Evolutionary conservation across 2,888 invertebrate species (phyloP).

Genomic region (Lasioglossum calceatum): DNA sequence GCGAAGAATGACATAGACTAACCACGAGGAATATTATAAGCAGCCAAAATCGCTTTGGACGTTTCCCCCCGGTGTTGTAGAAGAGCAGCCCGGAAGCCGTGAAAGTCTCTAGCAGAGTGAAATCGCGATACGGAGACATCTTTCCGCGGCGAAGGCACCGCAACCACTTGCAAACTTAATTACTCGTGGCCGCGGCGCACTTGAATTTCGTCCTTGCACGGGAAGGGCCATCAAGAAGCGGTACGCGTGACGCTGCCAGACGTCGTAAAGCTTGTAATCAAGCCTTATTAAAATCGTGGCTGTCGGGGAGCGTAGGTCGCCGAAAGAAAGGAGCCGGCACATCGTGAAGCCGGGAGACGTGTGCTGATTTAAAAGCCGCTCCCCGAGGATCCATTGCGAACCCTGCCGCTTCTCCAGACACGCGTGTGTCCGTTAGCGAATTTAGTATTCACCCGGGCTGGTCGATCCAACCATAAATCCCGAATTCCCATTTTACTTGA

Average conservation of each 20-base stretch:
- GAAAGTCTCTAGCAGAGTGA: background rate
- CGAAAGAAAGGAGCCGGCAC: conserved; percentile 39
- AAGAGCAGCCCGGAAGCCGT: background rate
- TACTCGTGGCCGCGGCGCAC: conserved; percentile 56
- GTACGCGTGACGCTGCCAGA: conserved; percentile 40
- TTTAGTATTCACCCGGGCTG: conserved; percentile 61
- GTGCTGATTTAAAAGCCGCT: conserved; percentile 47
- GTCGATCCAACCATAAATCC: conserved; percentile 41
- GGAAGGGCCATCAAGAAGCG: conserved; percentile 47
- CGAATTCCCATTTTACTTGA: background rate
- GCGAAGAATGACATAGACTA: too few relatives aligned
- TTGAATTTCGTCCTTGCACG: conserved; percentile 43
- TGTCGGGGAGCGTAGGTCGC: conserved; percentile 23
- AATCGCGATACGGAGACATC: conserved; percentile 25
- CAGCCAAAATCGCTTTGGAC: background rate
- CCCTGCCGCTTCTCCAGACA: conserved; percentile 27
- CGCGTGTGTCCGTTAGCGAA: conserved; percentile 22
- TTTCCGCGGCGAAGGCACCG: conserved; percentile 38
- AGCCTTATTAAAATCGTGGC: conserved; percentile 69
- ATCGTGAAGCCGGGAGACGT: conserved; percentile 46
- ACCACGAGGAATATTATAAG: background rate
- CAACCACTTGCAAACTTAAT: conserved; percentile 66
- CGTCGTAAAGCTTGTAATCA: conserved; percentile 70
- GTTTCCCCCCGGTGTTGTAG: background rate
- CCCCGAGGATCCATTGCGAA: conserved; percentile 36